Percentiles rank a stretch among this genome's conserved stretches.
These are phyloP conservation scores for Rhadina sibilatrix DNA, from an alignment of 2,113 vertebrate genomes.

Conservation along the genomic window DNA sequence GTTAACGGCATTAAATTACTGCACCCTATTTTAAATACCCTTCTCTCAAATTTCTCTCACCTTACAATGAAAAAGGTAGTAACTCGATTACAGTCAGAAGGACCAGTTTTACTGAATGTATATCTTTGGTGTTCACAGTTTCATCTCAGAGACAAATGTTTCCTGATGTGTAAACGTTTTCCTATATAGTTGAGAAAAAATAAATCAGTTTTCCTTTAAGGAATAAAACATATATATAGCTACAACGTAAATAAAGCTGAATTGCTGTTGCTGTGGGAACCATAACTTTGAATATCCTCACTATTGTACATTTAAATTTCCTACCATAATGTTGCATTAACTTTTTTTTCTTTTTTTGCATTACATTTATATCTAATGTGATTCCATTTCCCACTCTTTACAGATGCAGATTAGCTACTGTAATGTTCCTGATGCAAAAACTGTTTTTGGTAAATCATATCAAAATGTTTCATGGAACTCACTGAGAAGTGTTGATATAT, in stretches of 20 bases:
- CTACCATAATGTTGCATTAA: constrained; percentile 64
- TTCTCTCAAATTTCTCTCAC: neutral
- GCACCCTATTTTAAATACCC: neutral
- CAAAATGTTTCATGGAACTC: constrained; percentile 77
- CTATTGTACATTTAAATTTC: constrained; percentile 65
- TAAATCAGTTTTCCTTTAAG: constrained; percentile 28
- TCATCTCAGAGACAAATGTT: neutral
- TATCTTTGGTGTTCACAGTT: neutral
- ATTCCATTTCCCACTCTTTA: constrained; percentile 75
- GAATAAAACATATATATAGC: constrained; percentile 21
- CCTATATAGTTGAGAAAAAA: neutral
- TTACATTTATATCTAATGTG: constrained; percentile 74
- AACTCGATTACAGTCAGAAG: neutral
- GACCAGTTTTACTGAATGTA: neutral
- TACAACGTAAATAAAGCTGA: constrained; percentile 2
- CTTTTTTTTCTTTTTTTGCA: constrained; percentile 42
- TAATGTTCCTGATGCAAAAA: constrained; percentile 70
- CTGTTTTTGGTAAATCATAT: constrained; percentile 81
- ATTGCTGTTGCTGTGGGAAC: constrained; percentile 61
- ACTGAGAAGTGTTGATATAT: constrained; percentile 75
- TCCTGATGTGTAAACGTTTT: neutral
- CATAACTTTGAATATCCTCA: constrained; percentile 51
- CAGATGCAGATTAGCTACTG: constrained; percentile 76
- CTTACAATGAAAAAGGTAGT: neutral
- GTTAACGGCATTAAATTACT: neutral